Percentiles rank a stretch among this genome's conserved stretches.
These are phyloP conservation scores for Alectura lathami DNA, from an alignment of 2,113 vertebrate genomes.

Conservation along the genomic window DNA sequence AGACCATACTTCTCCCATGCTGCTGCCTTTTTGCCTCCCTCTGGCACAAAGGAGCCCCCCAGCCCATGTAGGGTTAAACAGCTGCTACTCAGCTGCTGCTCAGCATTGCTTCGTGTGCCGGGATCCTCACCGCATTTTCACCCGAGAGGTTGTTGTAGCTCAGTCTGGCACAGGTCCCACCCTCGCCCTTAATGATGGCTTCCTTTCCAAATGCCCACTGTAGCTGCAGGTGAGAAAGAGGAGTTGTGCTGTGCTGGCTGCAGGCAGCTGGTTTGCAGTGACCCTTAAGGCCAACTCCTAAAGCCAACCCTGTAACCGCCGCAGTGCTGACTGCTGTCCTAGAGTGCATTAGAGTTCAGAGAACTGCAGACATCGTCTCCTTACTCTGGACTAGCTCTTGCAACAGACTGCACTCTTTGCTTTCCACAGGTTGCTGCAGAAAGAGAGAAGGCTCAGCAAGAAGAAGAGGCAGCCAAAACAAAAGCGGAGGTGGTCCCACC, in stretches of 20 bases:
- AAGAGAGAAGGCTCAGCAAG: slow-evolving; percentile 81
- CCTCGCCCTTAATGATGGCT: neutral
- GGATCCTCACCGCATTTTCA: fast-evolving
- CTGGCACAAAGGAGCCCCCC: neutral
- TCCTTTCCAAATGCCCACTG: neutral
- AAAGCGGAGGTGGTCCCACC: slow-evolving; percentile 63
- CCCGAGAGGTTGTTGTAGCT: neutral
- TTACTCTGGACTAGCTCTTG: neutral
- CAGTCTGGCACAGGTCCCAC: neutral
- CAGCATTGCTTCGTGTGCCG: neutral
- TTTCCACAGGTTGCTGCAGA: slow-evolving; percentile 88
- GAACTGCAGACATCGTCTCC: neutral
- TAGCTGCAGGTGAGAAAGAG: neutral
- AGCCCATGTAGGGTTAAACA: neutral
- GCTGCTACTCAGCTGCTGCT: neutral
- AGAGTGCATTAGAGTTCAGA: neutral
- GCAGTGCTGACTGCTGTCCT: neutral
- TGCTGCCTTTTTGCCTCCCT: neutral
- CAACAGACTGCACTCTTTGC: neutral
- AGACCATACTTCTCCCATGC: neutral
- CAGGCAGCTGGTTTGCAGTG: neutral
- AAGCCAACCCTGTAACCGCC: neutral
- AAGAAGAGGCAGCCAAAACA: slow-evolving; percentile 78
- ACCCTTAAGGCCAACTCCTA: neutral
- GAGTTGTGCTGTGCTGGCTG: neutral